Base-by-base conservation (phyloP, 2,797 vertebrate genomes). In the Oryzias sinensis region DNA sequence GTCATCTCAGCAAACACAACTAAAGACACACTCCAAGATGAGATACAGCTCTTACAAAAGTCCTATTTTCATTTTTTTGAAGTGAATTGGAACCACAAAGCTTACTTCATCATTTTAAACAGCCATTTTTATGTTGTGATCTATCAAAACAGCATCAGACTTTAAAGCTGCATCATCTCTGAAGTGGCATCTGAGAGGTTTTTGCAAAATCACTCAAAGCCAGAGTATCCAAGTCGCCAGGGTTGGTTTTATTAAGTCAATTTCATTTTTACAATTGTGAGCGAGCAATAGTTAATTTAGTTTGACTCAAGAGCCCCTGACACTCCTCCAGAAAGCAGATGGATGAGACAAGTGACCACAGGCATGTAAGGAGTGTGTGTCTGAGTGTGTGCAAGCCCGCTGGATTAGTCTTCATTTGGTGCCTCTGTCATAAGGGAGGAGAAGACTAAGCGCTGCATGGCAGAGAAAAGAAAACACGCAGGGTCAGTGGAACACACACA, bases 371-470 rank as follows among this genome's bases (percentile, higher is more conserved):
- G 76, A 70, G 86, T 91, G 90, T 91, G 89, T 90, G 87, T 89
- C 80, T 80, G 82, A 60, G 83, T 93, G 90, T 91, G 90, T 92
- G 88, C 88, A 88, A 89, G 91, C 90, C 85, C 76, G 71, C 86
- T 68, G 84, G 82, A 91, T 94, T 89, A 93, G 91, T 93, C 90
- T 93, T 93, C 90, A 92, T 94, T 90, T 88, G 88, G 88, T 82
- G 86, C 77, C 71, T 86, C 88, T 93, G 93, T 95, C 94, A 94
- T 93, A 90, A 93, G 92, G 80, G 77, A 89, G 82, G 84, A 37
- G 71, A 75, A 83, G 87, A 82, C 87, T 87, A 87, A 91, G 82
- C 82, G 86, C 90, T 88, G 91, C 84, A 86, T 84, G 92, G 91
- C 78, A 82, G 90, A 77, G 78, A 68, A 88, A 86, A 81, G 75